Evolutionary conservation across 2,113 vertebrate species (phyloP), one percentile per base, ranked within the genome.

Genomic region (Pterophyllum scalare): DNA sequence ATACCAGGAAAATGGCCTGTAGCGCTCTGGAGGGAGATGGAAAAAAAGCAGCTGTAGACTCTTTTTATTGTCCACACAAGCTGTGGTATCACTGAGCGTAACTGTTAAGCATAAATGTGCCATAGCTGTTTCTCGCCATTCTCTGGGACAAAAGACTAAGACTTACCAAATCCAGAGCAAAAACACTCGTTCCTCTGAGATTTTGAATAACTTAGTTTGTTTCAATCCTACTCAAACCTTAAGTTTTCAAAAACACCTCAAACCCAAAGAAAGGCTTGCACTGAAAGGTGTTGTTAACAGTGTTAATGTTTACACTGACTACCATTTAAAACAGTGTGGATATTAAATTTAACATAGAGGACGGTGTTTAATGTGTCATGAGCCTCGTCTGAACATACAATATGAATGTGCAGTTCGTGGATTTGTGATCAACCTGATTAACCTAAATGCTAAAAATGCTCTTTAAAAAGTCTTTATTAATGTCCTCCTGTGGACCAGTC

Each of bases 401-500:
- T 31, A 6, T 33, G 6, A 35, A 35, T 9, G 5, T 35, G 2
- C 35, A 20, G 46, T 75, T 85, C 83, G 85, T 91, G 89, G 85
- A 85, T 75, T 33, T 70, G 62, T 76, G 56, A 80, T 85, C 76
- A 74, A 88, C 82, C 83, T 84, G 46, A 83, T 89, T 46, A 86
- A 86, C 75, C 79, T 79, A 88, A 88, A 88, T 3, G 12, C 78
- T 90, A 91, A 91, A 91, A 88, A 91, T 43, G 17, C 24, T 75
- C 38, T 59, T 64, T 75, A 60, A 87, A 92, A 91, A 91, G 88
- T 91, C 83, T 77, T 70, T 79, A 24, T 91, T 35, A 82, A 64
- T 13, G 20, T 88, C 86, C 81, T 86, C 85, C 87, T 87, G 80
- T 80, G 78, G 86, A 94, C 88, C 83, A 88, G 82, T 90, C 93